These are phyloP conservation scores for Parauchenoglanis ngamensis DNA, from an alignment of 2,797 vertebrate species.

Conservation along the genomic window DNA sequence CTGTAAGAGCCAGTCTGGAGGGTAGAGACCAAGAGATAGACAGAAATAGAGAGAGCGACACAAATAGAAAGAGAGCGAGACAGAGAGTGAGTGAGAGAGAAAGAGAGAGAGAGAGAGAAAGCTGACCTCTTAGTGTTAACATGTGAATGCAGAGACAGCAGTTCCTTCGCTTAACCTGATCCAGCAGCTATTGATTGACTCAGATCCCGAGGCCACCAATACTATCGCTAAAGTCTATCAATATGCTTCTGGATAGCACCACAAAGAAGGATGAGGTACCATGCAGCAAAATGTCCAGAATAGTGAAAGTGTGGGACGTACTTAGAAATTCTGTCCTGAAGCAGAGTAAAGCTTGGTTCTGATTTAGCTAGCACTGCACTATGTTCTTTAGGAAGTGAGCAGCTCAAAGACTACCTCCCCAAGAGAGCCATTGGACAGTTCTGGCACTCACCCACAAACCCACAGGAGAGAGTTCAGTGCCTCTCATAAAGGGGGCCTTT, in stretches of 20 bases:
- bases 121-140: conserved; percentile 37
- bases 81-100: too few species aligned
- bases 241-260: not conserved
- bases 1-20: conserved; percentile 44
- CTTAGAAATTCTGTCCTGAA: not conserved
- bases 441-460: conserved; percentile 34
- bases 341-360: not conserved
- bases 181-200: conserved; percentile 51
- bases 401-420: not conserved
- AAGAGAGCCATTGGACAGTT: conserved; percentile 12
- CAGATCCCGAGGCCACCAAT: conserved; percentile 60
- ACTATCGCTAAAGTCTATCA: not conserved
- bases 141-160: conserved; percentile 46
- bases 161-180: conserved; percentile 43
- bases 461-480: conserved; percentile 34
- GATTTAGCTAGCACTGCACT: not conserved
- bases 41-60: conserved; percentile 1
- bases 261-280: not conserved
- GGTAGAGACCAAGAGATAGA: conserved; percentile 55
- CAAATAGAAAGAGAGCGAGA: not conserved
- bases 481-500: conserved; percentile 49
- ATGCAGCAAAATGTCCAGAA: not conserved
- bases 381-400: not conserved
- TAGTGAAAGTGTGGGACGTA: not conserved
- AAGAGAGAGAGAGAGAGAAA: not conserved